Conservation (phyloP, 2,113 vertebrate species). For the Lepus europaeus region DNA sequence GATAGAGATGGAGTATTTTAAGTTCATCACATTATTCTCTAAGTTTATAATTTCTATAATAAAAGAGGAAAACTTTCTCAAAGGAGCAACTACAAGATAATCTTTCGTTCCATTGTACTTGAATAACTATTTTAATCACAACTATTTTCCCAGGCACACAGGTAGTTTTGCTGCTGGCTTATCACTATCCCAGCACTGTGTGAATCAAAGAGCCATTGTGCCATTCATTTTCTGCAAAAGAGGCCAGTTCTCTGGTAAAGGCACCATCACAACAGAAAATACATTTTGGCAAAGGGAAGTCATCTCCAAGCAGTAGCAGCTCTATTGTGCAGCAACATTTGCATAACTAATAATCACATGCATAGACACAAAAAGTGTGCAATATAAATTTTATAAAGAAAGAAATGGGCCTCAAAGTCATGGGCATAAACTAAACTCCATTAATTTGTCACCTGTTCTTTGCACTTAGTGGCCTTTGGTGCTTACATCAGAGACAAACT, state of each 20-base stretch:
- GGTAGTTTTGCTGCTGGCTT: not conserved
- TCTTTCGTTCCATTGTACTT: not conserved
- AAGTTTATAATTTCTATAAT: not conserved
- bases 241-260: not conserved
- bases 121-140: not conserved
- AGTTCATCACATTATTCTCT: not conserved
- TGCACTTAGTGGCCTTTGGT: not conserved
- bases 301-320: not conserved
- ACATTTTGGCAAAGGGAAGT: not conserved
- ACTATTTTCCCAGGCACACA: conserved; percentile 2
- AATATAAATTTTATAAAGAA: not conserved
- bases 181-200: not conserved
- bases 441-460: not conserved
- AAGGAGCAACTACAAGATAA: conserved; percentile 2
- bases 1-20: not conserved
- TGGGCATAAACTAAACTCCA: not conserved
- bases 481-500: not conserved
- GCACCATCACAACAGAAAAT: not conserved
- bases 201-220: not conserved
- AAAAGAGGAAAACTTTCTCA: not conserved
- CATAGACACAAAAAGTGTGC: not conserved
- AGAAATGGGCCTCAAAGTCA: not conserved
- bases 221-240: not conserved
- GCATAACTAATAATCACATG: not conserved
- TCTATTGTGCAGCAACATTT: not conserved